These are phyloP conservation scores for Steatornis caripensis DNA, from an alignment of 2,113 vertebrate genomes.

Conservation along the genomic window DNA sequence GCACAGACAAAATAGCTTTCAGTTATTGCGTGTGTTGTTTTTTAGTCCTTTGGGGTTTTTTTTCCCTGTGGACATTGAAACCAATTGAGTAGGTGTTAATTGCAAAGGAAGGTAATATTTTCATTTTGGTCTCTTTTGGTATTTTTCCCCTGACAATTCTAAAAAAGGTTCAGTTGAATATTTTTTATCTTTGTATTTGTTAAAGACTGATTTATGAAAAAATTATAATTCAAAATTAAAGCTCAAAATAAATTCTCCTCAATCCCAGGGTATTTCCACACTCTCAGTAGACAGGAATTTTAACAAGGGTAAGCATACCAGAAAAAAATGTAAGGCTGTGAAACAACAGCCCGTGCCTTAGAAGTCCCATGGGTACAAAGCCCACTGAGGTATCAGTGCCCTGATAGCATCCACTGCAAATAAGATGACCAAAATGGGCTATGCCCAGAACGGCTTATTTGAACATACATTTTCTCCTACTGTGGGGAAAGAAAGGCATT, in stretches of 20 bases:
- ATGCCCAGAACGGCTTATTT: neutral
- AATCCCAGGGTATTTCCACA: neutral
- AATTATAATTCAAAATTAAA: neutral
- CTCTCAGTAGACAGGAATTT: neutral
- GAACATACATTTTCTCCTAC: neutral
- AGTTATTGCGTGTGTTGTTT: neutral
- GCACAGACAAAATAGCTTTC: neutral
- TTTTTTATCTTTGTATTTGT: neutral
- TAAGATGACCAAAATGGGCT: neutral
- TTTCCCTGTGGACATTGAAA: neutral
- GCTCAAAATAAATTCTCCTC: neutral
- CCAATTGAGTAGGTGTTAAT: neutral
- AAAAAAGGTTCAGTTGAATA: neutral
- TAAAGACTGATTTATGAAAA: neutral
- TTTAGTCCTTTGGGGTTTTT: neutral
- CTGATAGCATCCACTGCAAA: neutral
- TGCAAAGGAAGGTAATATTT: neutral
- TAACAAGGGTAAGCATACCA: neutral
- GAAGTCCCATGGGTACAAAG: neutral
- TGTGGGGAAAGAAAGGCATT: neutral
- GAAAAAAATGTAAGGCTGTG: neutral
- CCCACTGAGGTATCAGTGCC: neutral
- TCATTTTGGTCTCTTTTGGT: neutral
- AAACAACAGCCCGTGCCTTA: neutral
- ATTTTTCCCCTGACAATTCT: neutral